Evolutionary conservation across 2,797 vertebrate genomes (phyloP), one percentile per base, ranked within the genome.

Genomic region (Hippoglossus hippoglossus): DNA sequence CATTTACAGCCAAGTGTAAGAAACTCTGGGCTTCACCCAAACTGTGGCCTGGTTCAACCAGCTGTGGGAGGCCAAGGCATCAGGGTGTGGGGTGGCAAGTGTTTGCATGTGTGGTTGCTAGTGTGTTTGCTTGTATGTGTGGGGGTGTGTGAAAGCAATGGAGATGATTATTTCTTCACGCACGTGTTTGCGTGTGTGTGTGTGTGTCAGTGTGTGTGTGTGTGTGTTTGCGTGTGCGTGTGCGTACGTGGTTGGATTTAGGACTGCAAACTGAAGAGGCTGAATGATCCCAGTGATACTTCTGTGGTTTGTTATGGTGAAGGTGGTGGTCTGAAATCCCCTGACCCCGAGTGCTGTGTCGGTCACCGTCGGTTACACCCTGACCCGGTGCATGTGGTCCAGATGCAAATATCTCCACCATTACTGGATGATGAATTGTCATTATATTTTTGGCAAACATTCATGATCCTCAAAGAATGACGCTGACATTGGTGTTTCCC

Each of bases 1-100:
- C 77, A 81, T 73, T 88, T 77, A 88, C 76, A 61, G 89, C 85
- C 89, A 89, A 92, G 85, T 86, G 86, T 80, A 82, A 88, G 77
- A 85, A 91, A 86, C 64, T 78, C 68, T 65, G 79, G 58, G 66
- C 67, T 86, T 90, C 76, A 81, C 86, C 87, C 85, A 87, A 87
- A 87, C 78, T 89, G 88, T 65, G 86, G 89, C 90, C 89, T 89
- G 66, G 25, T 80, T 84, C 59, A 66, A 68, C 78, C 84, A 87
- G 81, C 86, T 87, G 86, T 87, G 84, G 80, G 86, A 87, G 87
- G 88, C 83, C 79, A 75, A 81, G 67, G 77, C 83, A 85, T 75
- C 50, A 25, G 80, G 84, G 85, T 81, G 76, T 73, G 77, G 82
- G 79, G 66, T 79, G 81, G 75, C 68, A 73, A 84, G 64, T 89